Percentiles rank a stretch among this genome's conserved stretches.
Conservation (phyloP, 2,888 invertebrate species). For the Octonoba sinensis region DNA sequence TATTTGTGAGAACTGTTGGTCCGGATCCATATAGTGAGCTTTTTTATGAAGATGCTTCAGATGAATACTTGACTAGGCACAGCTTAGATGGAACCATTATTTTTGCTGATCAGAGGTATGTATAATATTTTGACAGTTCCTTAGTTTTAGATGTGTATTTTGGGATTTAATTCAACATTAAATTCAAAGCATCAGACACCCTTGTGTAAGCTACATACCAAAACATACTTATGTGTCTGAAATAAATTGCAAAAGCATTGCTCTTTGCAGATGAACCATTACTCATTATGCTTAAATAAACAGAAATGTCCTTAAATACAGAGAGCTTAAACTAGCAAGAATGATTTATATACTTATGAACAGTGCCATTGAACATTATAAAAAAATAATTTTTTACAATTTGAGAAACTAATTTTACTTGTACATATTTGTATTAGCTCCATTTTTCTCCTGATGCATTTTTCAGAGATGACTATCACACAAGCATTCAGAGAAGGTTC, state of each 20-base stretch:
- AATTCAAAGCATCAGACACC: neutral
- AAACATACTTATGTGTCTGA: neutral
- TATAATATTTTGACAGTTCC: neutral
- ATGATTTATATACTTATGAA: too few relatives aligned
- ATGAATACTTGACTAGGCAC: constrained; percentile 92
- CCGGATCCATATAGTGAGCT: constrained; percentile 65
- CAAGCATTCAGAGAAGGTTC: too few relatives aligned
- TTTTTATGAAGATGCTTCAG: constrained; percentile 68
- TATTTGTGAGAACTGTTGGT: constrained; percentile 64
- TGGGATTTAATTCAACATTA: neutral
- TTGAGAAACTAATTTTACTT: too few relatives aligned
- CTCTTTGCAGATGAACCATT: too few relatives aligned
- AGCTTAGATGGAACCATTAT: constrained; percentile 89
- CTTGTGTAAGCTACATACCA: neutral
- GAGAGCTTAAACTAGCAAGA: too few relatives aligned
- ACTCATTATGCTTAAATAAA: too few relatives aligned
- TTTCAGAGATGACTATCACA: too few relatives aligned
- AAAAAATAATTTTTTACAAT: too few relatives aligned
- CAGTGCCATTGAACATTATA: too few relatives aligned
- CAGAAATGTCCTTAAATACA: too few relatives aligned
- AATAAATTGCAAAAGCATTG: neutral
- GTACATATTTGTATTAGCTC: too few relatives aligned
- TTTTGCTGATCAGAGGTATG: constrained; percentile 83
- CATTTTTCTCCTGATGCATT: too few relatives aligned
- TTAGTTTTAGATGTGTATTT: neutral